Base-by-base conservation (phyloP, 2,888 invertebrate species). In the Drosophila flavopinicola region DNA sequence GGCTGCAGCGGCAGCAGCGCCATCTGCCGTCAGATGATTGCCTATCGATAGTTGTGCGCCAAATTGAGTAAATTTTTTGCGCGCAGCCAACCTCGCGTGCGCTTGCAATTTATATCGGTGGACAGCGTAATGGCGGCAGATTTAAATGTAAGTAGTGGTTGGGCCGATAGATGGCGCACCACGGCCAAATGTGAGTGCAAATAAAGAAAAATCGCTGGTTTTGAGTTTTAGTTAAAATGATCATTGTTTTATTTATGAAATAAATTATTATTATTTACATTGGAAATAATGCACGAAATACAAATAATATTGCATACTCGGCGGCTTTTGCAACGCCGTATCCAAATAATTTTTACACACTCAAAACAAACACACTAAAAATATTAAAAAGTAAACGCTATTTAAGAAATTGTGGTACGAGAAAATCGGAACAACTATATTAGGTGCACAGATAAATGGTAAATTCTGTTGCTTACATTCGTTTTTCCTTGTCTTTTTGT, bases 231-330 rank as follows among this genome's bases (percentile, higher is more conserved):
- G 85, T 80, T 83, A 78, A 85, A 80, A 85, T 74, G 61, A 59
- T 77, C 64, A 64, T 84, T 80, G 54, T 78, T 80, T 80, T 80
- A 85, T 80, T 80, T 86, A 80, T 86, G 85, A 86, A 80, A 80
- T 80, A 80, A 86, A 86, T 80, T 86, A 80, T 86, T 80, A 86
- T 80, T 80, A 80, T 80, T 86, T 80, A 80, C 80, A 80, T 82
- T 86, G 80, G 75, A 86, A 78, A 85, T 86, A 86, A 86, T 86
- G 87, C 82, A 78, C 66, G 61, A 85, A 80, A 75, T 85, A 86
- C 78, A 82, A 85, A 85, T 85, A 82, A 80, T 79, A 86, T 86
- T 79, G 79, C 84, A 76, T 73, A 85, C 68, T 63, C 45, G 47
- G 77, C 74, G 79, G 54, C 56, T 63, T 53, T 71, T 58, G 49